Evolutionary conservation across 30 jellyfish, hydroid and myxozoan genomes (phyloP).

Genomic region (Pseudorhiza aurosa): DNA sequence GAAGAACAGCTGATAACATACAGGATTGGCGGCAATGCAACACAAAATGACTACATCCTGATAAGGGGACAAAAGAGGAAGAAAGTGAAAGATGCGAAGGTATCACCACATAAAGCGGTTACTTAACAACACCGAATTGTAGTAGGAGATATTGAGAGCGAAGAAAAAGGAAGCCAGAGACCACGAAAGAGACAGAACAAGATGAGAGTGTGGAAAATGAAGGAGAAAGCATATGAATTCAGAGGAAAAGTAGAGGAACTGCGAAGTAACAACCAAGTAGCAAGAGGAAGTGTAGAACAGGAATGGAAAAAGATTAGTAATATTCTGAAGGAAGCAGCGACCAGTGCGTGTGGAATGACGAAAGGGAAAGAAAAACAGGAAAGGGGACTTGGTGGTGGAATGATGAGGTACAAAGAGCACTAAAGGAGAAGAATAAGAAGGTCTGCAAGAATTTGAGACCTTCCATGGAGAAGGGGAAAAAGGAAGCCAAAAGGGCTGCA

Average conservation of each 20-base stretch:
- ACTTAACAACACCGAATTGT: no score
- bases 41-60: slow-evolving; percentile 25
- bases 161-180: no score
- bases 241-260: neutral
- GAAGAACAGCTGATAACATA: no score
- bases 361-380: no score
- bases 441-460: neutral
- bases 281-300: no score
- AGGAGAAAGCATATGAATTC: neutral
- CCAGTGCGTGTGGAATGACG: slow-evolving; percentile 25
- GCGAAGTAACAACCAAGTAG: neutral
- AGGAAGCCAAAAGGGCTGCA: no score
- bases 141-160: no score
- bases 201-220: slow-evolving; percentile 27
- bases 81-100: slow-evolving; percentile 9
- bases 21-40: slow-evolving; percentile 9
- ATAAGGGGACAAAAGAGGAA: neutral
- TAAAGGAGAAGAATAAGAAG: slow-evolving; percentile 1
- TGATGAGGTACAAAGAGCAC: neutral
- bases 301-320: no score
- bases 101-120: no score
- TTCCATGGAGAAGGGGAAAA: neutral
- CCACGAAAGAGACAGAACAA: no score
- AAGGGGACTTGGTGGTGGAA: slow-evolving; percentile 27
- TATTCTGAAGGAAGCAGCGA: neutral